A percentile compares a stretch with the other conserved stretches of the same genome.
Evolutionary conservation across 2,113 vertebrate genomes (phyloP).

Genomic region (Ifrita kowaldi): DNA sequence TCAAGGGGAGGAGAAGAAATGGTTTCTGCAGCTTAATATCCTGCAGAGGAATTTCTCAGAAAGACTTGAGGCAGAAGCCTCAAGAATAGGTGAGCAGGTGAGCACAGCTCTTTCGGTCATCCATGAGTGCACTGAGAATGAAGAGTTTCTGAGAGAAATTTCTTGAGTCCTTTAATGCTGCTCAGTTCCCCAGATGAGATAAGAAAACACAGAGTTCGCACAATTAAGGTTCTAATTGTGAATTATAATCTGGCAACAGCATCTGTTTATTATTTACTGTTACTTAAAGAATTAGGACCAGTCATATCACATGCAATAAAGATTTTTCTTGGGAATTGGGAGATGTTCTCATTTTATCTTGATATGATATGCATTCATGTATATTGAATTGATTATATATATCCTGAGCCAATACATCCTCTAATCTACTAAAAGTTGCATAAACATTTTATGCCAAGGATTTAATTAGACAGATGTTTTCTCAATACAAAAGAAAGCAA

Average conservation of each 20-base stretch:
- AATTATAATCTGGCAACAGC: not conserved
- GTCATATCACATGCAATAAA: not conserved
- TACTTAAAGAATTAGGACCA: constrained; percentile 26
- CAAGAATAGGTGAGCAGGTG: too few species aligned
- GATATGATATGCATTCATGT: constrained; percentile 1
- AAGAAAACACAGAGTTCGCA: not conserved
- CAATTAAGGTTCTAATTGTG: constrained; percentile 34
- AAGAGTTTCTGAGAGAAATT: not conserved
- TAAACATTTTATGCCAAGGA: constrained; percentile 22
- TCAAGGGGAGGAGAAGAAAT: not conserved
- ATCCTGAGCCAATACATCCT: not conserved
- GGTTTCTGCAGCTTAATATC: not conserved
- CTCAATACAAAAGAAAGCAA: not conserved
- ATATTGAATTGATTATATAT: constrained; percentile 20
- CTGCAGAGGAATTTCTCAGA: not conserved
- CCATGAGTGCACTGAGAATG: not conserved
- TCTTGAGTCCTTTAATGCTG: not conserved
- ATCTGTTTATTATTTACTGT: constrained; percentile 51
- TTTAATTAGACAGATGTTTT: constrained; percentile 51
- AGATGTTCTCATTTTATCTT: not conserved
- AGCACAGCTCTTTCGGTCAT: constrained; percentile 13
- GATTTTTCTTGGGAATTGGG: not conserved
- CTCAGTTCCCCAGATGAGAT: not conserved
- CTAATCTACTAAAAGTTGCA: constrained; percentile 28
- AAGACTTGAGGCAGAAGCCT: not conserved